Conservation (phyloP, 2,888 invertebrate genomes). For the Ditula angustiorana region DNA sequence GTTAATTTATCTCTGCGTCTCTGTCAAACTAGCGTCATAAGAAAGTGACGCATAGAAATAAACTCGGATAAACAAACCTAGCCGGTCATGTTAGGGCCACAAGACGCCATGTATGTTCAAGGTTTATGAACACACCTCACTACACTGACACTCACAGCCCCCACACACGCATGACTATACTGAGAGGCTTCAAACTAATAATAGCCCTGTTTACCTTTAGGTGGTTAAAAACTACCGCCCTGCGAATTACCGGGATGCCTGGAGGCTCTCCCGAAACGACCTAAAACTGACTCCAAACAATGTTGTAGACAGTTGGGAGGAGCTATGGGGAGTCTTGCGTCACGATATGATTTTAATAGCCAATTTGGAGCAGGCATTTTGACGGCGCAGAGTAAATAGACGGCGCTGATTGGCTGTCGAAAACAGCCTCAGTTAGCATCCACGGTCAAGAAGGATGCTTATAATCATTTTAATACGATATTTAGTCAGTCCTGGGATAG, state of each 20-base stretch:
- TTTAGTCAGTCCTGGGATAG: not conserved
- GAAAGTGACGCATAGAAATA: no score
- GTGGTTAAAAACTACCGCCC: not conserved
- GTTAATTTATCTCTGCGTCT: no score
- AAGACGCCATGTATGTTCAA: no score
- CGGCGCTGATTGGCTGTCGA: conserved; percentile 35
- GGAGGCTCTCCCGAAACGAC: not conserved
- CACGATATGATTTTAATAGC: conserved; percentile 33
- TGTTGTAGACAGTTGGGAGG: conserved; percentile 8
- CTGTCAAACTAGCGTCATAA: no score
- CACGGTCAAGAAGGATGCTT: conserved; percentile 17
- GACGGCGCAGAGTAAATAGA: conserved; percentile 19
- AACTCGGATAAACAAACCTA: no score
- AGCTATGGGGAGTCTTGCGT: conserved; percentile 8
- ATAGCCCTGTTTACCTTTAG: not conserved
- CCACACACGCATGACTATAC: not conserved
- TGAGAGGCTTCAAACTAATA: not conserved
- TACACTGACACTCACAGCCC: no score
- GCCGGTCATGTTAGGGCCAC: no score
- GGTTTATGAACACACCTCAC: no score
- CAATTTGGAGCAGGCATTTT: conserved; percentile 28
- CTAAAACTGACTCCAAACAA: not conserved
- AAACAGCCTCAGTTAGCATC: conserved; percentile 10
- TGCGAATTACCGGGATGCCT: not conserved
- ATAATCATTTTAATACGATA: conserved; percentile 9